A percentile compares a stretch with the other conserved stretches of the same genome.
Conservation (phyloP, 1,140 invertebrate species). For the Diplogasteroides magnus region DNA sequence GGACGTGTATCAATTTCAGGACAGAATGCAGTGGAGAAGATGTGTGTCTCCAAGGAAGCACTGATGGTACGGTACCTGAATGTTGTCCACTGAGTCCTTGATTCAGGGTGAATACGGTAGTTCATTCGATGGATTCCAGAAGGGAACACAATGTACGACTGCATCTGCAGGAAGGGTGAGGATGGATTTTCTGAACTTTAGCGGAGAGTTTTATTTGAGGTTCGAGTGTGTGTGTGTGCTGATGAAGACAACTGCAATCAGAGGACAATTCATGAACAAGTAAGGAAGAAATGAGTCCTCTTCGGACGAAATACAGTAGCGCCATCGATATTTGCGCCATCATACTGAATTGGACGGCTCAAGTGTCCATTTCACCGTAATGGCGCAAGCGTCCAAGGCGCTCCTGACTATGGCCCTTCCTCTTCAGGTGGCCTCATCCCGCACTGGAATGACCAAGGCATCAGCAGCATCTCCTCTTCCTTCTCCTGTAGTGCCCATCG, state of each 20-base stretch:
- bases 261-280: background rate
- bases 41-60: conserved; percentile 33
- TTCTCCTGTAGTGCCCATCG: too few relatives aligned
- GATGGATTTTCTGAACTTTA: background rate
- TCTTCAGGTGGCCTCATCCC: too few relatives aligned
- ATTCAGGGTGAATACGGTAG: background rate
- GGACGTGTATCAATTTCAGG: conserved; percentile 25
- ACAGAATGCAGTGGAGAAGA: conserved; percentile 40
- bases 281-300: background rate
- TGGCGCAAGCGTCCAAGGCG: too few relatives aligned
- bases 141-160: too few relatives aligned
- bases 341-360: too few relatives aligned
- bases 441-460: too few relatives aligned
- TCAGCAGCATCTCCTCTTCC: too few relatives aligned
- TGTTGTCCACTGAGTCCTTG: background rate
- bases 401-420: too few relatives aligned
- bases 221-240: background rate
- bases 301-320: too few relatives aligned
- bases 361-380: too few relatives aligned
- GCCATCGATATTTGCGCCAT: too few relatives aligned
- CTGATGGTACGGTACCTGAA: background rate
- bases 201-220: background rate
- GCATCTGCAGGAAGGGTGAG: background rate
- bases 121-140: too few relatives aligned
- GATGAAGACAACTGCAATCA: background rate